Percentiles rank a stretch among this genome's conserved stretches.
These are phyloP conservation scores for Lycocerus yunnanus DNA, from an alignment of 2,888 invertebrate species.

Conservation along the genomic window DNA sequence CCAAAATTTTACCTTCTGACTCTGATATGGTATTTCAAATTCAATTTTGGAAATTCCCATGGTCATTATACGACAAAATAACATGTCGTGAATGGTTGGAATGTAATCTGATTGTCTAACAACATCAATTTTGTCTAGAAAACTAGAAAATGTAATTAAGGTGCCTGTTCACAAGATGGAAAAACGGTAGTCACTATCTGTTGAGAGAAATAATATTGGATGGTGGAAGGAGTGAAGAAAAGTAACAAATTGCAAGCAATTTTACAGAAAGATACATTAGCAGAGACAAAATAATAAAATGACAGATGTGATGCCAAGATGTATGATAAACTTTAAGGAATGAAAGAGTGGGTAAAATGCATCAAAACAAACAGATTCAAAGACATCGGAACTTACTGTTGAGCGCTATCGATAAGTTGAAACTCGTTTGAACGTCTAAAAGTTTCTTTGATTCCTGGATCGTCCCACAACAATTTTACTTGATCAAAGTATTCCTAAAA, in stretches of 20 bases:
- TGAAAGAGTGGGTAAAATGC: too few relatives aligned
- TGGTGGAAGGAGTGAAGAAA: too few relatives aligned
- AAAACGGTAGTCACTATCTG: background rate
- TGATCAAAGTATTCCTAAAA: constrained; percentile 75
- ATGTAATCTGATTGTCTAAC: constrained; percentile 68
- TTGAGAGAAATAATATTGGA: too few relatives aligned
- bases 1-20: constrained; percentile 73
- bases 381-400: constrained; percentile 84
- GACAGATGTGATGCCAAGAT: too few relatives aligned
- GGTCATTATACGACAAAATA: constrained; percentile 75
- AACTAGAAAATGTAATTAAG: constrained; percentile 59
- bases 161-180: background rate
- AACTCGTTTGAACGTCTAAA: constrained; percentile 75
- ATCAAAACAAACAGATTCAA: too few relatives aligned
- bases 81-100: constrained; percentile 77
- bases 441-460: constrained; percentile 71
- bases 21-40: constrained; percentile 73
- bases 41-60: constrained; percentile 76
- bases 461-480: constrained; percentile 70
- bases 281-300: too few relatives aligned
- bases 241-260: too few relatives aligned
- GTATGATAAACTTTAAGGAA: too few relatives aligned
- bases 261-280: too few relatives aligned
- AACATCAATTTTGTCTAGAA: constrained; percentile 71
- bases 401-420: constrained; percentile 79